Conservation (phyloP, 2,113 vertebrate species). For the Phocoena phocoena region DNA sequence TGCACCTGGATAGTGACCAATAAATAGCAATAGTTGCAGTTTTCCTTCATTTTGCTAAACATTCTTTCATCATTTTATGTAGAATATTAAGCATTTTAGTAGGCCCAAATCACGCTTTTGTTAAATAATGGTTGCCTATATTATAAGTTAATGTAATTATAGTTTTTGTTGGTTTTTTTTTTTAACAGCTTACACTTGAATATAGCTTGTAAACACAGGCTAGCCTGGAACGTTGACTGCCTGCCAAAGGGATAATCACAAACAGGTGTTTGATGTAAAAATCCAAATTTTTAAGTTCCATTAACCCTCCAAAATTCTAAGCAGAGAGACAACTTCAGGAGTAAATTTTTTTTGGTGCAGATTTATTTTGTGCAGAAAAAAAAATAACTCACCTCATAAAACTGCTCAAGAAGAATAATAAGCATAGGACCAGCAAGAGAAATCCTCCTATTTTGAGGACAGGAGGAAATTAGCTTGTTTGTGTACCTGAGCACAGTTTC, state of each 20-base stretch:
- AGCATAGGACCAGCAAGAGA: neutral
- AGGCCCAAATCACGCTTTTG: neutral
- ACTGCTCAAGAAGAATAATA: neutral
- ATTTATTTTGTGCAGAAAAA: neutral
- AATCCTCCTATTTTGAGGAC: neutral
- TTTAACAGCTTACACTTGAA: neutral
- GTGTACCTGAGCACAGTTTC: neutral
- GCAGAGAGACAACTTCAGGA: neutral
- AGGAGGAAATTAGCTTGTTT: neutral
- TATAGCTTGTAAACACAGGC: neutral
- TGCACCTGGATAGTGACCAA: neutral
- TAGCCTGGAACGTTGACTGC: neutral
- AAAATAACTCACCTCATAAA: neutral
- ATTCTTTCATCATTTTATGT: neutral
- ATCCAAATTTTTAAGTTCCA: neutral
- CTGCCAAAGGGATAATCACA: neutral
- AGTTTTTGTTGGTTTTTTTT: neutral
- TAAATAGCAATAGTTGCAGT: neutral
- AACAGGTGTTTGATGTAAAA: neutral
- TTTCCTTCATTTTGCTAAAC: slow-evolving; percentile 1
- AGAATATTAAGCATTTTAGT: neutral
- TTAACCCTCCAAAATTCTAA: neutral
- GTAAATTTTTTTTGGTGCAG: neutral
- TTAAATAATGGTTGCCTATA: neutral
- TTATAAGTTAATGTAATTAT: neutral